Conservation (phyloP, 2,888 invertebrate genomes). For the Tenthredo distinguenda region DNA sequence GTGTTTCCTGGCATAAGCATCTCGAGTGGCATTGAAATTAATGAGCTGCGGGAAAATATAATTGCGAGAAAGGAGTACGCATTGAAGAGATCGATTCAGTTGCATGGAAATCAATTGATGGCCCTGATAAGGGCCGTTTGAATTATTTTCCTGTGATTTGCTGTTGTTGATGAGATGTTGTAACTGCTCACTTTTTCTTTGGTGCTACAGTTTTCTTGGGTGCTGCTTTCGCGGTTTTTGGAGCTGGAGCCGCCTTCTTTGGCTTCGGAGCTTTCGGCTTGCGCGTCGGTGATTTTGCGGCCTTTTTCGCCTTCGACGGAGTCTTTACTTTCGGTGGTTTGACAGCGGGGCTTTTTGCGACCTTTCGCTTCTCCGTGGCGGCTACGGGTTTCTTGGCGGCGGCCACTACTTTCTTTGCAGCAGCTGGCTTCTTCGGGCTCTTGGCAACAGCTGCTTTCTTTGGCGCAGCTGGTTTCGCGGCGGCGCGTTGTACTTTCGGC, state of each 20-base stretch:
- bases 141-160: conserved; percentile 16
- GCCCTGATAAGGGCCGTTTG: conserved; percentile 61
- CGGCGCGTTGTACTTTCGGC: conserved; percentile 56
- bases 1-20: background rate
- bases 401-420: conserved; percentile 59
- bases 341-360: conserved; percentile 55
- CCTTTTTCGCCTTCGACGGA: conserved; percentile 57
- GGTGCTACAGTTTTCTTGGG: conserved; percentile 51
- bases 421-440: conserved; percentile 57
- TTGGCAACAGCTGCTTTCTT: conserved; percentile 62
- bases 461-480: conserved; percentile 67
- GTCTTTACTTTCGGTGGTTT: conserved; percentile 59
- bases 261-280: conserved; percentile 61
- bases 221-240: conserved; percentile 48
- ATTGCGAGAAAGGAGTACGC: background rate
- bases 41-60: background rate
- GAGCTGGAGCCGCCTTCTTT: conserved; percentile 56
- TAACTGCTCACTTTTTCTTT: conserved; percentile 53
- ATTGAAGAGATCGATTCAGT: conserved; percentile 14
- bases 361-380: conserved; percentile 52
- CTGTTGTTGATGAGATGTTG: background rate
- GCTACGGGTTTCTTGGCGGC: conserved; percentile 52
- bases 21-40: background rate
- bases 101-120: conserved; percentile 48
- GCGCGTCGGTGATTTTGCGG: conserved; percentile 57